These are phyloP conservation scores for Diabrotica balteata DNA, from an alignment of 2,888 invertebrate genomes.

Conservation along the genomic window DNA sequence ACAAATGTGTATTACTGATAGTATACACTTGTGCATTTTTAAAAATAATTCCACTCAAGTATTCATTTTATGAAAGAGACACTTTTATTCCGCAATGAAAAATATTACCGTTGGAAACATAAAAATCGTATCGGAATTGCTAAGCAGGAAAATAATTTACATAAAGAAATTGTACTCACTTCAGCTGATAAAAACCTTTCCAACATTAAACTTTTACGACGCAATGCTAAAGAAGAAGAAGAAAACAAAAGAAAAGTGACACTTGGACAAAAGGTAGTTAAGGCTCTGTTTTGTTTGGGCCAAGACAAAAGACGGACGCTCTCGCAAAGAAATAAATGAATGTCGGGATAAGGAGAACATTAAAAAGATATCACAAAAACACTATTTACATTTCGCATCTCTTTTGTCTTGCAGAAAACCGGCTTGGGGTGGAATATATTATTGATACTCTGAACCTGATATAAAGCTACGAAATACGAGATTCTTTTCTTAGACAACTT, in stretches of 20 bases:
- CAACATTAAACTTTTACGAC: conserved; percentile 58
- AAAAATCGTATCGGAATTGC: conserved; percentile 29
- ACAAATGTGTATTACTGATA: too few species aligned
- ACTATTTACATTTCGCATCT: conserved; percentile 60
- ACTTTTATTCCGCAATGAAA: background rate
- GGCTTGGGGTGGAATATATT: conserved; percentile 44
- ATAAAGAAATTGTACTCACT: conserved; percentile 42
- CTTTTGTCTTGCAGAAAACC: conserved; percentile 55
- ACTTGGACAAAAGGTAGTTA: conserved; percentile 63
- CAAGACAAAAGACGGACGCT: conserved; percentile 58
- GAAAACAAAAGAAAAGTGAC: conserved; percentile 61
- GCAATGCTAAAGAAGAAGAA: conserved; percentile 43
- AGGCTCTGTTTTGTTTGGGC: conserved; percentile 60
- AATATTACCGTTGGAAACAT: conserved; percentile 1
- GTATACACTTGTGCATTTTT: too few species aligned
- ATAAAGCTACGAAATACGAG: conserved; percentile 1
- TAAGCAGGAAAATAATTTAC: conserved; percentile 37
- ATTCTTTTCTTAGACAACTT: too few species aligned
- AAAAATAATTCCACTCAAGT: too few species aligned
- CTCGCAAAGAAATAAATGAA: conserved; percentile 61
- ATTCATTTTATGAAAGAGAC: too few species aligned
- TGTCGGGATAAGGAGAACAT: conserved; percentile 57
- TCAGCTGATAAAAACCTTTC: conserved; percentile 50
- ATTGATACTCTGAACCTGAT: conserved; percentile 40
- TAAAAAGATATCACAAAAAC: conserved; percentile 63